Conservation (phyloP, 1,140 invertebrate genomes). For the Augochlora pura region DNA sequence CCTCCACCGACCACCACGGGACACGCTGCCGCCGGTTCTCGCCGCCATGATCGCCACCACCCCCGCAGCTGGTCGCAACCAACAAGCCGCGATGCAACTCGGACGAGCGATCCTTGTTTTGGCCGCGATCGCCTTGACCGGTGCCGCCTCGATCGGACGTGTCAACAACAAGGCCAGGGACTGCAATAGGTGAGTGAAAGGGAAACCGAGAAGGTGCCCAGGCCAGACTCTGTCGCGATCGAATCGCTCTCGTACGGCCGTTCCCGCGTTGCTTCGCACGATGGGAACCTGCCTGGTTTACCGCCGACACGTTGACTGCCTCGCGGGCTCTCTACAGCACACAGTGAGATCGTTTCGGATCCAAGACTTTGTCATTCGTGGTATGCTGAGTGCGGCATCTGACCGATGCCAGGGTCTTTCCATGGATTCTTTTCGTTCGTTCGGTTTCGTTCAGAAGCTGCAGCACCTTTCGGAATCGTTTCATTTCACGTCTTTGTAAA, state of each 20-base stretch:
- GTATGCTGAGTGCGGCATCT: no score
- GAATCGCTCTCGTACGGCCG: background rate
- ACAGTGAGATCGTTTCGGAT: no score
- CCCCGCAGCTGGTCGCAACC: background rate
- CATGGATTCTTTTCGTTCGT: no score
- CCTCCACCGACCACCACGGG: background rate
- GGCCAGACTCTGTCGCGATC: background rate
- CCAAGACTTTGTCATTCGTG: no score
- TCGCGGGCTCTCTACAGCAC: no score
- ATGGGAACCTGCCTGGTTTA: background rate
- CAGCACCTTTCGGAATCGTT: no score
- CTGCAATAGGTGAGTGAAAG: constrained; percentile 64
- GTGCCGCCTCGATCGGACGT: constrained; percentile 28
- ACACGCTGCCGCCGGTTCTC: no score
- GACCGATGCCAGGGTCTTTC: no score
- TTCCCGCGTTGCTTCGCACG: background rate
- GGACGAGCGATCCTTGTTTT: constrained; percentile 19
- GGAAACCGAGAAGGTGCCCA: constrained; percentile 19
- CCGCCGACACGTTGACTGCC: background rate
- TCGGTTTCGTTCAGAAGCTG: no score
- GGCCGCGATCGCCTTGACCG: constrained; percentile 24
- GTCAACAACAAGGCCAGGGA: constrained; percentile 40
- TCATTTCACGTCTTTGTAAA: no score
- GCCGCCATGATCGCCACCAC: no score
- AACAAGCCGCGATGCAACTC: constrained; percentile 14